Base-by-base conservation (phyloP, 2,113 vertebrate species). In the Vulpes vulpes region DNA sequence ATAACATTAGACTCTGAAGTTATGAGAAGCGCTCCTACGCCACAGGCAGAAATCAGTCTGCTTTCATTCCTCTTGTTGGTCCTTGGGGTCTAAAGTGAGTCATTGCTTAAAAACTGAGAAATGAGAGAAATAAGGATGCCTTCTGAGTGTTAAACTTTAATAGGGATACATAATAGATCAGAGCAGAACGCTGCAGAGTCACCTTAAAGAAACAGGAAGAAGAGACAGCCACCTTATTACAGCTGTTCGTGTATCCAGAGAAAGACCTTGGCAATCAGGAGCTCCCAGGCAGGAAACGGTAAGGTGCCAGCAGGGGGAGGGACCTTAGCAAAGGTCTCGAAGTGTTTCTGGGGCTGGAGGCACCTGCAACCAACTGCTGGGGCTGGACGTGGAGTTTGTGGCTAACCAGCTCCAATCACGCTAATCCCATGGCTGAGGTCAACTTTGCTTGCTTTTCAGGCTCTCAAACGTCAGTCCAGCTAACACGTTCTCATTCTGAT, bases 81-180 rank as follows among this genome's bases (percentile, higher is more conserved):
- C 73, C 25, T 94, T 81, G 30, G 62, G 81, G 82, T 86, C 96
- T 62, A 79, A 93, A 67, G 74, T 64, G 89, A 97, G 89, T 89
- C 60, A 67, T 73, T 93, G 89, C 78, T 95, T 95, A 86, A 94
- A 89, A 93, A 96, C 78, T 91, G 16, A 95, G 81, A 93, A 87
- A 78, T 12, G 73, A 96, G 49, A 60, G 92, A 89, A 94, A 35
- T 80, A 43, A 74, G n/a, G 84, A 83, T 69, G 59, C 2, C 73
- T 94, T 85, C 43, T 35, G 67, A 43, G n/a, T 3, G 27, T 96
- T 92, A 96, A 97, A 92, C 69, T 96, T 97, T 95, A 96, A 97
- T 96, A 89, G 1, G 25, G 82, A 95, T 96, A 65, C 83, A 95
- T 95, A 95, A 96, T 94, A 95, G 97, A 97, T 96, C 27, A 97